Evolutionary conservation across 2,113 vertebrate genomes (phyloP).

Genomic region (Pseudorasbora parva): DNA sequence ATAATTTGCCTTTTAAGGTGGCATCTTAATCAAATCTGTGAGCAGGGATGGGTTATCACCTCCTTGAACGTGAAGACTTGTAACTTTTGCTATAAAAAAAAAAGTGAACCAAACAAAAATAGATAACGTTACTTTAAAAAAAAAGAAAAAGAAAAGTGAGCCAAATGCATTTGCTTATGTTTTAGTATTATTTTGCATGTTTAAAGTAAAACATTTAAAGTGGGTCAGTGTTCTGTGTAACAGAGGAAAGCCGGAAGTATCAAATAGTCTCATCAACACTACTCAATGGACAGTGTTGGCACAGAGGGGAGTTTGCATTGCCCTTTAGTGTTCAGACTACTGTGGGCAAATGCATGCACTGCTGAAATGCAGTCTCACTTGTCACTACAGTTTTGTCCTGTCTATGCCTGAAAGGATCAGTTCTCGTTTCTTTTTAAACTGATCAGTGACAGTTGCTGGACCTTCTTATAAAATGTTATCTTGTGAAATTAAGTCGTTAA

Average conservation of each 20-base stretch:
- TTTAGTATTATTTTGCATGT: neutral
- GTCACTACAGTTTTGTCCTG: conserved; percentile 20
- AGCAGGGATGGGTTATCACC: conserved; percentile 25
- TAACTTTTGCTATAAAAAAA: neutral
- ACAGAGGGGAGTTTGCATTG: conserved; percentile 4
- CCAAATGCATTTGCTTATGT: neutral
- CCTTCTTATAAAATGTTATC: neutral
- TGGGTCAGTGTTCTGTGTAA: neutral
- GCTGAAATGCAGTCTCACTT: conserved; percentile 27
- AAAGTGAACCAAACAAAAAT: neutral
- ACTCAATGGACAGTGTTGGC: neutral
- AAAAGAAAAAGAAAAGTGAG: too few relatives aligned
- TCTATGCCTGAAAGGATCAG: conserved; percentile 9
- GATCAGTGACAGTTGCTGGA: neutral
- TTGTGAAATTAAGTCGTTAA: conserved; percentile 5
- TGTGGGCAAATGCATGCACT: conserved; percentile 20
- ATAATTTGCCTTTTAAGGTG: conserved; percentile 58
- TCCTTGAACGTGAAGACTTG: conserved; percentile 19
- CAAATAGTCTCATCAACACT: neutral
- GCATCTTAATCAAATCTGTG: conserved; percentile 22
- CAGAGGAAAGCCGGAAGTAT: neutral
- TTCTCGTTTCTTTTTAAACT: conserved; percentile 4
- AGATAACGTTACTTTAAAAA: too few relatives aligned
- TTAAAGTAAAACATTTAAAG: neutral
- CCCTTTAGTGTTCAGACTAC: neutral